A percentile compares a stretch with the other conserved stretches of the same genome.
Conservation (phyloP, 2,797 vertebrate genomes). For the Acanthopagrus latus region DNA sequence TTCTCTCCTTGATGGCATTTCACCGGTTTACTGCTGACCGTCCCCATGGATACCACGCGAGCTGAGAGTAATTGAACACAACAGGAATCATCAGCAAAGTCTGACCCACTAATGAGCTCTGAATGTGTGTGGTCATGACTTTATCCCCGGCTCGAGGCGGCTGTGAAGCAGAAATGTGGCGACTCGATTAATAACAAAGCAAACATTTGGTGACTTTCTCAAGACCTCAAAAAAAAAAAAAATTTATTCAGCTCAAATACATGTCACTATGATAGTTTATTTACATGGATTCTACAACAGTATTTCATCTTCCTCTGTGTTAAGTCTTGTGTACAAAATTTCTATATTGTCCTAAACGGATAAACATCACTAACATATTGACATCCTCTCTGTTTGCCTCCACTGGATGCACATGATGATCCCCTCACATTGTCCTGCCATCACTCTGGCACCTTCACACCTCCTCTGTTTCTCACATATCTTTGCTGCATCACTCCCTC, state of each 20-base stretch:
- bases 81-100: conserved; percentile 54
- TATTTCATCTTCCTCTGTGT: conserved; percentile 24
- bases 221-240: conserved; percentile 74
- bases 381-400: conserved; percentile 23
- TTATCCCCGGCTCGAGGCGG: conserved; percentile 4
- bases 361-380: conserved; percentile 46
- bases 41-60: conserved; percentile 50
- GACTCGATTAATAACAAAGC: conserved; percentile 2
- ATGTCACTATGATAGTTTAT: conserved; percentile 72
- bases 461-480: conserved; percentile 24
- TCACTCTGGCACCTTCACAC: conserved; percentile 41
- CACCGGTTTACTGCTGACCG: conserved; percentile 17
- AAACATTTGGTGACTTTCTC: conserved; percentile 19
- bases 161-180: neutral
- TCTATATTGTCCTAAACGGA: conserved; percentile 35
- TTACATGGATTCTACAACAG: conserved; percentile 73
- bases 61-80: conserved; percentile 44
- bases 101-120: conserved; percentile 45
- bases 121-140: conserved; percentile 47
- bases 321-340: conserved; percentile 63
- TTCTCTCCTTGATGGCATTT: conserved; percentile 30
- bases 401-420: conserved; percentile 35
- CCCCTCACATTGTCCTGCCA: conserved; percentile 41
- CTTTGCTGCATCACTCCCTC: neutral
- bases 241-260: conserved; percentile 70